Conservation (phyloP, 2,888 invertebrate genomes). For the Cephus pygmeus region DNA sequence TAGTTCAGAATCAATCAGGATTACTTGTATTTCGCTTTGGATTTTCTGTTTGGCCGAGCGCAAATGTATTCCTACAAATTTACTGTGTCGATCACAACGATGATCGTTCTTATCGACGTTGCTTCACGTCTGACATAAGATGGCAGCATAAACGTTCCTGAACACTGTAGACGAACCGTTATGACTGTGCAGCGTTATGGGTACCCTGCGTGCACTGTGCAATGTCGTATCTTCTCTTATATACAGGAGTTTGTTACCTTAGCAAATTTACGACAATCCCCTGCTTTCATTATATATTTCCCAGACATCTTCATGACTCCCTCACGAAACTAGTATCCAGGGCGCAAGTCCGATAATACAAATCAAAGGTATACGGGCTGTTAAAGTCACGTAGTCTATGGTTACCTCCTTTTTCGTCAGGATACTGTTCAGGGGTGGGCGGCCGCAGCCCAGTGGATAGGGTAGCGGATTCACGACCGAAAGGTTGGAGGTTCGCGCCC, state of each 20-base stretch:
- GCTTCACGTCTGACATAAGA: not conserved
- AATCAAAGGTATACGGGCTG: not conserved
- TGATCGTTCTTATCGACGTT: not conserved
- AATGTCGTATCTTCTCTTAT: not conserved
- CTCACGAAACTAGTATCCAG: not conserved
- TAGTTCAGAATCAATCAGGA: not conserved
- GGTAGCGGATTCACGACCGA: too few species aligned
- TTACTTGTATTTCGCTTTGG: not conserved
- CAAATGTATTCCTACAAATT: not conserved
- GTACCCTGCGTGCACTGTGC: not conserved
- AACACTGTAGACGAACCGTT: not conserved
- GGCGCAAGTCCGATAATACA: not conserved
- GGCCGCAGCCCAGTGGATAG: too few species aligned
- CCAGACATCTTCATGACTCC: not conserved
- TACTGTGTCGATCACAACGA: not conserved
- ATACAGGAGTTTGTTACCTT: not conserved
- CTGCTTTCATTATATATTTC: not conserved
- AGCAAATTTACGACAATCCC: not conserved
- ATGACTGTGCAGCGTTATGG: not conserved
- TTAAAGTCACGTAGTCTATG: not conserved
- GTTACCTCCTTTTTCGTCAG: not conserved
- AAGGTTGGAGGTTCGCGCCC: too few species aligned
- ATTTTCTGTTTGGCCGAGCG: not conserved
- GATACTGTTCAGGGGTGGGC: not conserved
- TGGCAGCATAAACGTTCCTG: not conserved